These are phyloP conservation scores for Teinopalpus imperialis DNA, from an alignment of 2,888 invertebrate species.

Conservation along the genomic window DNA sequence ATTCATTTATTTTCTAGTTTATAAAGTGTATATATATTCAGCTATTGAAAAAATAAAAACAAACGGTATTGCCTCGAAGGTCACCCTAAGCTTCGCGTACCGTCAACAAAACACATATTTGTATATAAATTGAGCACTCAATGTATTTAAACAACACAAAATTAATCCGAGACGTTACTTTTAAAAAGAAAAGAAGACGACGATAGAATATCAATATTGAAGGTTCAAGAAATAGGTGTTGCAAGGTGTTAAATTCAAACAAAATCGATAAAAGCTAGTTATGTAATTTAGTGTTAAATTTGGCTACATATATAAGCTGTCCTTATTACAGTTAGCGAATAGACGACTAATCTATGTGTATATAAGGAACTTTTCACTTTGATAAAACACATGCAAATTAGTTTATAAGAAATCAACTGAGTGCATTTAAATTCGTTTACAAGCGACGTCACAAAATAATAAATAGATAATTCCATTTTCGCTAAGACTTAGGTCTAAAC, in stretches of 20 bases:
- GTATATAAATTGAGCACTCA: constrained; percentile 67
- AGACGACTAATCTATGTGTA: constrained; percentile 17
- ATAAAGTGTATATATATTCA: too few relatives aligned
- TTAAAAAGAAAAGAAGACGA: neutral
- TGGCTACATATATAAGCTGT: constrained; percentile 12
- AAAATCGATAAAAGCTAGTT: constrained; percentile 1
- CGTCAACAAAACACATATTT: constrained; percentile 20
- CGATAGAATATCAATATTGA: neutral
- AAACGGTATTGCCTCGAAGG: too few relatives aligned
- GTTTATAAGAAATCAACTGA: constrained; percentile 16
- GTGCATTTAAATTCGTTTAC: constrained; percentile 19
- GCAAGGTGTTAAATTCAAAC: neutral
- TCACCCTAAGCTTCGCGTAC: constrained; percentile 27
- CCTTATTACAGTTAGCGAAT: constrained; percentile 5
- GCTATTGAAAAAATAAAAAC: too few relatives aligned
- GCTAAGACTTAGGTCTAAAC: constrained; percentile 11
- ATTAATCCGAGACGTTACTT: constrained; percentile 20
- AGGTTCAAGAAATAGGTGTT: neutral
- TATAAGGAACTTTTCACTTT: constrained; percentile 21
- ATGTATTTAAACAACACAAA: constrained; percentile 20
- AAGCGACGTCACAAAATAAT: constrained; percentile 27
- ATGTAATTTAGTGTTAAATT: constrained; percentile 12
- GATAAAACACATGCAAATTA: constrained; percentile 14
- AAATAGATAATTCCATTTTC: constrained; percentile 23
- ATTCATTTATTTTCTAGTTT: too few relatives aligned